Evolutionary conservation across 2,888 invertebrate species (phyloP), one percentile per base, ranked within the genome.

Genomic region (Caenorhabditis panamensis): DNA sequence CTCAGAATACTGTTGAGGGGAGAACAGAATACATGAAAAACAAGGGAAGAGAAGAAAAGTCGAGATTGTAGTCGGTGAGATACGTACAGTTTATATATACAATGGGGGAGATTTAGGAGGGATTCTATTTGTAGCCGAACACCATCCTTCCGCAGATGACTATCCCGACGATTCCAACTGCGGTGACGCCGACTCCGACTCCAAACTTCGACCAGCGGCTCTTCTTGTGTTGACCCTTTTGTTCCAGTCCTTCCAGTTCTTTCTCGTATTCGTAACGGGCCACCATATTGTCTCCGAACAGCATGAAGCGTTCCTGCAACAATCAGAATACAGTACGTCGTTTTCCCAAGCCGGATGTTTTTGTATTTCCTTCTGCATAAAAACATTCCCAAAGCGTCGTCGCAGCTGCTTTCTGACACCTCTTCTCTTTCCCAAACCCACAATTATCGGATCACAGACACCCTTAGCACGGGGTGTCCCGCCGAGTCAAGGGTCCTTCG

Each of bases 231-330:
- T n/a, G 53, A 16, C 67, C 61, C 20, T 16, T 28, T 18, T 20
- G 31, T 6, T 61, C 49, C 11, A 28, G 56, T 20, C 44, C 63
- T 13, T 13, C 58, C 36, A 20, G n/a, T 18, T 24, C 61, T 20
- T 61, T 11, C n/a, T 58, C 63, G 11, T 18, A 24, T 51, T 71
- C 75, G n/a, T 76, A 44, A 9, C 77, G 72, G 9, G 53, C 54
- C 26, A 47, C 63, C 69, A 83, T 79, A 26, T 54, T 44, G 18
- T 49, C 26, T 16, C 76, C 79, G 44, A 83, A 64, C 2, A 1
- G 18, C 84, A 84, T 84, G 72, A 84, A 84, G 1, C 31, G 56
- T 4, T 61, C 75, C 84, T 84, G 31, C 51, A 56, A 58, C 24
- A n/a, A 49, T 24, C 36, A 9, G 18, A 2, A 3, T 41, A 41